Percentiles rank a stretch among this genome's conserved stretches.
phyloP scores from a whole-genome alignment of 2,113 vertebrate genomes.

The Rallus limicola region DNA sequence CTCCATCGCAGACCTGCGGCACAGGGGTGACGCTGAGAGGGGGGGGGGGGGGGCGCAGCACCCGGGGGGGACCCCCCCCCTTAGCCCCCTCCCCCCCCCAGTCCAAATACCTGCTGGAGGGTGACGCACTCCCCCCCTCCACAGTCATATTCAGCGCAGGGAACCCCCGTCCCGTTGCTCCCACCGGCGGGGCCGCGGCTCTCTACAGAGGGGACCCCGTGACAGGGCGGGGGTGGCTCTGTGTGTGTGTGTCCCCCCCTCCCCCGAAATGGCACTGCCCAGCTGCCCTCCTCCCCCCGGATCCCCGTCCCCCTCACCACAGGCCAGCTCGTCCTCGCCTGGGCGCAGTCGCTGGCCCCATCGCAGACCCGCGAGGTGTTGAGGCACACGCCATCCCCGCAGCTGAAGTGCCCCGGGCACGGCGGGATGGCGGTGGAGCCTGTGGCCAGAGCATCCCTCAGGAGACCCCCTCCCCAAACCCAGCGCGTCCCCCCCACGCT shows the following conservation, averaged over 20 bases:
- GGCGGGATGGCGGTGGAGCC: slow-evolving; percentile 79
- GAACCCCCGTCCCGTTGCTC: slow-evolving; percentile 52
- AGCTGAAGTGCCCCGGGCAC: slow-evolving; percentile 78
- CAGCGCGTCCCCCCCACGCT: too few species aligned
- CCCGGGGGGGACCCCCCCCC: too few species aligned
- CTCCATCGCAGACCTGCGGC: slow-evolving; percentile 84
- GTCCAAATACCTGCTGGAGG: slow-evolving; percentile 76
- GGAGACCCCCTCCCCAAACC: too few species aligned
- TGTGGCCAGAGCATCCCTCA: slow-evolving; percentile 48
- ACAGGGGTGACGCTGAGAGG: fast-evolving
- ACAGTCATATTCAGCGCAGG: slow-evolving; percentile 84
- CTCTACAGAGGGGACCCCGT: background rate
- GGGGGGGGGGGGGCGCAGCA: too few species aligned
- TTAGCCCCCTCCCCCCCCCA: background rate
- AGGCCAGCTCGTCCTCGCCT: slow-evolving; percentile 81
- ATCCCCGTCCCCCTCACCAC: slow-evolving; percentile 69
- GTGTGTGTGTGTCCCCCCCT: background rate
- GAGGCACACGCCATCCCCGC: slow-evolving; percentile 80
- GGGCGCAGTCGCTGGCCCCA: slow-evolving; percentile 75
- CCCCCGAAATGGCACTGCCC: background rate
- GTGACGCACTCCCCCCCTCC: slow-evolving; percentile 78
- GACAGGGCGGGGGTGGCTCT: too few species aligned
- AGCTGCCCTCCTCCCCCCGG: too few species aligned
- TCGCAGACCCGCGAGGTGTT: slow-evolving; percentile 78
- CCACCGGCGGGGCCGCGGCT: background rate